These are phyloP conservation scores for Caenorhabditis sp. DNA, from an alignment of 2,888 invertebrate species.

Conservation along the genomic window DNA sequence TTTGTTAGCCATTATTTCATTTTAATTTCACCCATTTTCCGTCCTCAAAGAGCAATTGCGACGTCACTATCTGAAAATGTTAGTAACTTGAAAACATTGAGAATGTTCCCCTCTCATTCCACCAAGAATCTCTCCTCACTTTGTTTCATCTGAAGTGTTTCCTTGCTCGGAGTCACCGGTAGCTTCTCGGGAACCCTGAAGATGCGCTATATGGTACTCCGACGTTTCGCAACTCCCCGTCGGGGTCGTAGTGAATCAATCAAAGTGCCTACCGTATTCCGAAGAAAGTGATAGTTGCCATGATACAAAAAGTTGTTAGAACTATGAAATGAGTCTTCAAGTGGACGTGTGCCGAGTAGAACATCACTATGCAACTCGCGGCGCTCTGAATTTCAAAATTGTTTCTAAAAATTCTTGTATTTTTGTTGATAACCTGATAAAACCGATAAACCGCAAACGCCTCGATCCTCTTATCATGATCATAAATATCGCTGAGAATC, in stretches of 20 bases:
- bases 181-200: conserved; percentile 43
- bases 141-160: conserved; percentile 16
- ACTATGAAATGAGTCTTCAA: conserved; percentile 35
- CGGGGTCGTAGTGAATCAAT: too few relatives aligned
- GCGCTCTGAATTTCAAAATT: conserved; percentile 41
- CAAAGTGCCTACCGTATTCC: conserved; percentile 59
- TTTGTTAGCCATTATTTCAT: too few relatives aligned
- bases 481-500: conserved; percentile 57
- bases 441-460: conserved; percentile 63
- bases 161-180: not conserved
- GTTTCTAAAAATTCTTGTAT: not conserved
- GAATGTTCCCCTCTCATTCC: not conserved
- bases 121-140: conserved; percentile 19
- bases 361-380: conserved; percentile 50
- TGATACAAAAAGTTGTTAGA: conserved; percentile 24
- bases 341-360: conserved; percentile 35
- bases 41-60: not conserved
- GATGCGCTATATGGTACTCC: conserved; percentile 31
- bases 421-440: conserved; percentile 35
- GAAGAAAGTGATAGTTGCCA: conserved; percentile 46
- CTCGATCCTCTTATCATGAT: conserved; percentile 51
- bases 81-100: not conserved
- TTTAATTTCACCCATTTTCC: too few relatives aligned
- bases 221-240: too few relatives aligned
- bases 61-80: not conserved